Conservation (phyloP, 2,888 invertebrate genomes). For the Gymnosoma rotundatum region DNA sequence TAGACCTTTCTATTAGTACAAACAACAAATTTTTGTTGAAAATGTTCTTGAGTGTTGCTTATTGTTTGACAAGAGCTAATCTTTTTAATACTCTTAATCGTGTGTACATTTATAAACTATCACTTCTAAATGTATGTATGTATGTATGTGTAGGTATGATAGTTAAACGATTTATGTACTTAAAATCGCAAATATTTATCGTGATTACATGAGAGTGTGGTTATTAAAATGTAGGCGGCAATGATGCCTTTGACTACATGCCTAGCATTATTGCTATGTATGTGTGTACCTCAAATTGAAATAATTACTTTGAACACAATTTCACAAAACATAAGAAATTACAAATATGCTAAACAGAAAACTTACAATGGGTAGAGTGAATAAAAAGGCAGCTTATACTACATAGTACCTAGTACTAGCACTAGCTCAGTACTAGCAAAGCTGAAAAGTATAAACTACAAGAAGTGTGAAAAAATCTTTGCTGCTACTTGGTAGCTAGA, state of each 20-base stretch:
- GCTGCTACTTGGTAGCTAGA: no score
- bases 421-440: no score
- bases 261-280: not conserved
- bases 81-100: slow-evolving; percentile 78
- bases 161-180: not conserved
- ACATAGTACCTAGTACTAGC: no score
- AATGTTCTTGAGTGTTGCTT: not conserved
- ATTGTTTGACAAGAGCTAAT: slow-evolving; percentile 72
- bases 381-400: no score
- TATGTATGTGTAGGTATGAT: no score
- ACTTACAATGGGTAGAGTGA: no score
- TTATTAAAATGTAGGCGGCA: no score
- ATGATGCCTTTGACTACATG: not conserved
- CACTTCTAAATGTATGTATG: not conserved
- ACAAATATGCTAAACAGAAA: not conserved
- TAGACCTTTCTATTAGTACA: slow-evolving; percentile 56
- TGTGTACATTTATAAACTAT: slow-evolving; percentile 37
- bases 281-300: not conserved
- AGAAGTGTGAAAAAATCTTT: no score
- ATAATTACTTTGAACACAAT: not conserved
- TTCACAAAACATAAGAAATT: not conserved
- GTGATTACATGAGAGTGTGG: not conserved
- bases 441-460: no score
- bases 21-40: no score
- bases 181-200: not conserved